Base-by-base conservation (phyloP, 2,888 invertebrate genomes). In the Exocentrus adspersus region DNA sequence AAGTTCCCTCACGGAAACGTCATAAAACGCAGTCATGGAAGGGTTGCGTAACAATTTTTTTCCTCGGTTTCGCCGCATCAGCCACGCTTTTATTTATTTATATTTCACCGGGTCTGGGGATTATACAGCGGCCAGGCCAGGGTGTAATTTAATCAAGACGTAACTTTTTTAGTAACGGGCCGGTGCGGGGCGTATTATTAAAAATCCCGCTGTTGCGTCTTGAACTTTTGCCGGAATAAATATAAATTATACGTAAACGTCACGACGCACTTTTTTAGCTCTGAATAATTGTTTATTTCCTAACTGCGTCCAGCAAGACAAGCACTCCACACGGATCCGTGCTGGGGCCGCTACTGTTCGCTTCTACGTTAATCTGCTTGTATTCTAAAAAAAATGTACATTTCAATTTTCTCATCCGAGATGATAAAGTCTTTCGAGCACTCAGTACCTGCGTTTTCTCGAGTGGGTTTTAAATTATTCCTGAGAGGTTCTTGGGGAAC, bases 211-310 rank as follows among this genome's bases (percentile, higher is more conserved):
- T 24, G 46, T 48, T 16, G 42, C 53, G 20, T 52, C 45, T 51
- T 57, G 14, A 32, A 41, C 53, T 59, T 59, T 63, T 53, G 53
- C 30, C 32, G 12, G 30, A 41, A 51, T 63, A 42, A 53, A 63
- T 63, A n/a, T n/a, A 53, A 63, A 48, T 63, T 59, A 63, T 59
- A n/a, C n/a, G n/a, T n/a, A n/a, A n/a, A n/a, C 56, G 24, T 30
- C 46, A 32, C 50, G 46, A 16, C 30, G 41, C n/a, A 48, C 30
- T 61, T 61, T 61, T 59, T 56, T 45, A 32, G 3, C 30, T 12
- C 19, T 12, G 51, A n/a, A 30, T n/a, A n/a, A n/a, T n/a, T n/a
- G n/a, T n/a, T n/a, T n/a, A n/a, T n/a, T n/a, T n/a, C n/a, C n/a
- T n/a, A n/a, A n/a, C n/a, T n/a, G n/a, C n/a, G n/a, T n/a, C n/a